These are phyloP conservation scores for Hippoglossus hippoglossus DNA, from an alignment of 2,797 vertebrate genomes.

Conservation along the genomic window DNA sequence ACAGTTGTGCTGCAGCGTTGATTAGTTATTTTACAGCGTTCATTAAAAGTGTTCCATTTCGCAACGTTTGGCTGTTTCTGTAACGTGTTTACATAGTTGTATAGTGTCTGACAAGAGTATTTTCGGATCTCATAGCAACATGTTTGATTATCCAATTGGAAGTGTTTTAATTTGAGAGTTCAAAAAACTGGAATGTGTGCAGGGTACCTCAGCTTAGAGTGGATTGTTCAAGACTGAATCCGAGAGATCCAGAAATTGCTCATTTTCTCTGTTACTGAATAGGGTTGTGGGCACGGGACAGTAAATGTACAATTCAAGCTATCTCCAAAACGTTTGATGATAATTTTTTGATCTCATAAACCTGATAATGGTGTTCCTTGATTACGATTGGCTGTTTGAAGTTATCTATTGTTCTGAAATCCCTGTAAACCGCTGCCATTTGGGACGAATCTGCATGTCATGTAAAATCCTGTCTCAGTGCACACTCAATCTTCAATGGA, in stretches of 20 bases:
- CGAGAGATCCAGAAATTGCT: background rate
- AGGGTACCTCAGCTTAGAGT: background rate
- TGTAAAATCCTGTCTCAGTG: background rate
- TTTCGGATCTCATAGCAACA: conserved; percentile 13
- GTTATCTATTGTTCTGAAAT: background rate
- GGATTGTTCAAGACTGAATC: conserved; percentile 12
- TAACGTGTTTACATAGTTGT: conserved; percentile 60
- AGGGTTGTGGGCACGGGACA: background rate
- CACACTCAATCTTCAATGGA: background rate
- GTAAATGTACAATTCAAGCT: background rate
- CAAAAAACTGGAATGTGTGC: conserved; percentile 35
- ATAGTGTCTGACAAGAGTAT: conserved; percentile 10
- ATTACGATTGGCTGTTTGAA: background rate
- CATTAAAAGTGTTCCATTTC: conserved; percentile 41
- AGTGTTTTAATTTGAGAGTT: conserved; percentile 41
- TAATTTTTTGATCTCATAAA: conserved; percentile 1
- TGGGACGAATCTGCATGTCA: background rate
- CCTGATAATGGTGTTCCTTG: background rate
- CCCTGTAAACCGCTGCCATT: background rate
- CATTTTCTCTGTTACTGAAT: conserved; percentile 9
- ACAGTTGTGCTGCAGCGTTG: conserved; percentile 26
- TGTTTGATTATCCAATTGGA: conserved; percentile 18
- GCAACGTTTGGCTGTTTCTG: conserved; percentile 30
- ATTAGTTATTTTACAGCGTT: conserved; percentile 20
- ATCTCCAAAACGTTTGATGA: too few relatives aligned